These are phyloP conservation scores for Microtus agrestis DNA, from an alignment of 2,797 vertebrate genomes.

Conservation along the genomic window DNA sequence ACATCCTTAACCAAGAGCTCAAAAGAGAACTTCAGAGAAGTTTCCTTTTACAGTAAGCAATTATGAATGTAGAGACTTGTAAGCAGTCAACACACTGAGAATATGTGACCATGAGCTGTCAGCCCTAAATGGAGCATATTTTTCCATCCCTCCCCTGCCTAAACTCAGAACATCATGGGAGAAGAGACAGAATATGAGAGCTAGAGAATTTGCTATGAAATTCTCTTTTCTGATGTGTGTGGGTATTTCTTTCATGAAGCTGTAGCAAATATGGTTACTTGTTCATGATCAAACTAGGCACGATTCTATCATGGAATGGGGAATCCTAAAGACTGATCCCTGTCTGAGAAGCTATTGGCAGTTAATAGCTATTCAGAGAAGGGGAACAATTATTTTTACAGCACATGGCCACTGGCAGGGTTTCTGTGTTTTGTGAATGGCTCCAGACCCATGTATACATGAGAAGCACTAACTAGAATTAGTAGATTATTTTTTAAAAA, in stretches of 20 bases:
- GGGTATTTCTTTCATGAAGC: neutral
- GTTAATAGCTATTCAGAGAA: neutral
- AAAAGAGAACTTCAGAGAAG: neutral
- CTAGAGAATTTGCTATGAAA: neutral
- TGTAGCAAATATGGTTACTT: neutral
- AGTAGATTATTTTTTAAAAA: neutral
- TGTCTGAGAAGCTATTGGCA: neutral
- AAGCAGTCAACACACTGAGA: neutral
- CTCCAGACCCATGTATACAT: neutral
- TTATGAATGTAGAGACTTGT: neutral
- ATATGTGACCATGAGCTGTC: neutral
- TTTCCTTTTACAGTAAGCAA: neutral
- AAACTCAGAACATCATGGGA: neutral
- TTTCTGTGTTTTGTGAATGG: neutral
- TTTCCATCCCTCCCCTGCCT: neutral
- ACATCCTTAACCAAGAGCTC: neutral
- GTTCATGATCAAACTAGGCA: neutral
- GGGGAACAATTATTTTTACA: neutral
- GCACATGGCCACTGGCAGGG: neutral
- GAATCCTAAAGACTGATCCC: neutral
- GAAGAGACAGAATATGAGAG: neutral
- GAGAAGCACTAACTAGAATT: neutral
- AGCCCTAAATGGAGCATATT: neutral
- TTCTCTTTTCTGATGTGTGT: neutral
- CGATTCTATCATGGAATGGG: neutral